Evolutionary conservation across 1,140 invertebrate genomes (phyloP), one percentile per base, ranked within the genome.

Genomic region (Homalodisca vitripennis): DNA sequence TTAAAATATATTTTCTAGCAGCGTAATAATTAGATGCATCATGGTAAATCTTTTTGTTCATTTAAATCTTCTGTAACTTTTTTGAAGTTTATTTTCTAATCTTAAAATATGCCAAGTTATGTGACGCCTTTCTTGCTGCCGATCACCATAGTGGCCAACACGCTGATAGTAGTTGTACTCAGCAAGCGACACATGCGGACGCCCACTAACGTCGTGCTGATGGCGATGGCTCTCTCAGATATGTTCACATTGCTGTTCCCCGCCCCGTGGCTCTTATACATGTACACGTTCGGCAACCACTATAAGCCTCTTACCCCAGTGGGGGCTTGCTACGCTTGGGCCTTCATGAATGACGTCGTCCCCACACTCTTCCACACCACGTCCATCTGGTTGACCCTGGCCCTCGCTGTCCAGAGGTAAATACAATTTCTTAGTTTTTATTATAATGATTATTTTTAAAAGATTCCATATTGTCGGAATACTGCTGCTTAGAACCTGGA

Each of bases 361-460:
- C 94, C 94, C 1, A 91, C 91, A 24, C 86, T 95, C 77, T 96
- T 95, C 78, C 94, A 96, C 82, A 96, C 94, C 0, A 91, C 93
- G 0, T 95, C 92, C 69, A 94, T 96, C 53, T 96, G 94, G 92
- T 80, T 96, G 69, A 96, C 94, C 0, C 79, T 96, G 67, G 89
- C 91, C 0, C 80, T 97, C 31, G 94, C 94, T 1, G 88, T 93
- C 0, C 94, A 97, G 81, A 83, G 92, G 65, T 79, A 76, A 2
- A 26, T 41, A 41, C 6, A 17, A 41, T 41, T 17, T 10, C 6
- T 41, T 41, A 41, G 34, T 41, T 10, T 41, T 10, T 10, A 41
- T 41, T 41, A 41, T 41, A 10, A 41, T 17, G 17, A 6, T 41
- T 41, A 41, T 10, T 10, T 41, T 10, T 41, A 17, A 41, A 41